Conservation (phyloP, 2,113 vertebrate genomes). For the Corythaeola cristata region DNA sequence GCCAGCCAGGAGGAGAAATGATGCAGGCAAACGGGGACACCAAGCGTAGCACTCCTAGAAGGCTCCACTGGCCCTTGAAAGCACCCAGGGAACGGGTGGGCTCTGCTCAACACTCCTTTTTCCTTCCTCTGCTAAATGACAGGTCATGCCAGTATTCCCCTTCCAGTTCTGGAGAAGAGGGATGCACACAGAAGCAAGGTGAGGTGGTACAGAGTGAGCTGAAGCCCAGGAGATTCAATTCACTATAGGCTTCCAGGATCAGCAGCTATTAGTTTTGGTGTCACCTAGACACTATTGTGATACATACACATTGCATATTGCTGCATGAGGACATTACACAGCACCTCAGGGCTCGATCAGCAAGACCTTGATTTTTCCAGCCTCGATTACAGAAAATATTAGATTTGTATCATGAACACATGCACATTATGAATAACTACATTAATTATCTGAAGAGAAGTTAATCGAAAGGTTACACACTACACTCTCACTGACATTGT, state of each 20-base stretch:
- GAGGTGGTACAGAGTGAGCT: not conserved
- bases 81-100: fast-evolving
- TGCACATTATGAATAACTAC: not conserved
- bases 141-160: not conserved
- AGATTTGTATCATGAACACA: not conserved
- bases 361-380: not conserved
- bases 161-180: not conserved
- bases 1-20: not conserved
- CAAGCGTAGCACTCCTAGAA: not conserved
- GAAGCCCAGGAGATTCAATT: not conserved
- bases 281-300: not conserved
- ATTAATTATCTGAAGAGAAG: slow-evolving; percentile 35
- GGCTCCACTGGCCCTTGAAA: not conserved
- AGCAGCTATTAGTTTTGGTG: not conserved
- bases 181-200: not conserved
- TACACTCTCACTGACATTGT: not conserved
- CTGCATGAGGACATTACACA: not conserved
- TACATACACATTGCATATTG: not conserved
- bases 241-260: not conserved
- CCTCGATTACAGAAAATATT: not conserved
- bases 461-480: slow-evolving; percentile 29
- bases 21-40: not conserved
- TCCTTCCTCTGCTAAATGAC: not conserved
- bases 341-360: not conserved
- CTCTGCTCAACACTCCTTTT: not conserved